Percentiles rank a stretch among this genome's conserved stretches.
These are phyloP conservation scores for Pseudococcus viburni DNA, from an alignment of 2,888 invertebrate genomes.

Conservation along the genomic window DNA sequence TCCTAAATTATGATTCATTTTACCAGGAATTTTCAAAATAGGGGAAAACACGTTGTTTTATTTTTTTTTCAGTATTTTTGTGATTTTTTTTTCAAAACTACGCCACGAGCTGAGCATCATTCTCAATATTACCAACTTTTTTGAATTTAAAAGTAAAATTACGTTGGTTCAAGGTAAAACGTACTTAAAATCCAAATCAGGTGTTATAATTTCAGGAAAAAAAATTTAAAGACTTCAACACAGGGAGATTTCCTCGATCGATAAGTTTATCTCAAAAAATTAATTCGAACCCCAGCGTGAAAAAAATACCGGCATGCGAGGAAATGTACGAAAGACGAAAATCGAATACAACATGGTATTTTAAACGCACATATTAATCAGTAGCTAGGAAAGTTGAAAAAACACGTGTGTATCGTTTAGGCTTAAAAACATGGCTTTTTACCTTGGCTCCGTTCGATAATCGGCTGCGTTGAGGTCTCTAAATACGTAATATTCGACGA, in stretches of 20 bases:
- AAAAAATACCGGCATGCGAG: neutral
- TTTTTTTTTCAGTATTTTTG: neutral
- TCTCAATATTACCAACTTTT: neutral
- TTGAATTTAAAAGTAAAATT: neutral
- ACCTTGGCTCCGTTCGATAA: constrained; percentile 11
- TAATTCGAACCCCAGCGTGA: too few relatives aligned
- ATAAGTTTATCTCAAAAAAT: neutral
- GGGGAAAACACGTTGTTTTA: neutral
- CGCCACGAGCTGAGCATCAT: neutral
- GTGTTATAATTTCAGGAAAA: neutral
- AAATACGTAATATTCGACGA: neutral
- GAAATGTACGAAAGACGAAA: neutral
- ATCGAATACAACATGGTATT: neutral
- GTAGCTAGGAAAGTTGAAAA: neutral
- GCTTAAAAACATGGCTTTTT: neutral
- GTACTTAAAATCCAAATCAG: neutral
- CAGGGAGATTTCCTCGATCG: neutral
- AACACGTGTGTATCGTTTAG: constrained; percentile 18
- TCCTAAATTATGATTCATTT: neutral
- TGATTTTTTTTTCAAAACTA: neutral
- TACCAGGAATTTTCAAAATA: neutral
- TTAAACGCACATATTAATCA: neutral
- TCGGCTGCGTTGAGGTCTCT: neutral
- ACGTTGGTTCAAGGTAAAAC: neutral
- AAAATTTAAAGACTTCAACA: neutral